Evolutionary conservation across 2,888 invertebrate genomes (phyloP).

Genomic region (Oeneis ivallda): DNA sequence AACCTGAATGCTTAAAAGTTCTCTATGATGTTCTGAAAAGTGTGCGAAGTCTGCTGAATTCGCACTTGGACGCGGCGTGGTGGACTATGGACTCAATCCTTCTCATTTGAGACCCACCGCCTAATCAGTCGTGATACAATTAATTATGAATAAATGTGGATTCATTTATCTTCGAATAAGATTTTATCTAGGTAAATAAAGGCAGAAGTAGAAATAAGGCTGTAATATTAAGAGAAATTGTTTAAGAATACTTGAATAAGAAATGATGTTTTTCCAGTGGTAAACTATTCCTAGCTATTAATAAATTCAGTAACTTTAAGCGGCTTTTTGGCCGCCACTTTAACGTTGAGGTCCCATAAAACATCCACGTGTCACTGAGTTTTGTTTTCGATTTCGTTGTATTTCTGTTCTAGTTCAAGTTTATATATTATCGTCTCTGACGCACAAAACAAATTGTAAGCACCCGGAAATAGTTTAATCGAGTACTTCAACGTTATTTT

Average conservation of each 20-base stretch:
- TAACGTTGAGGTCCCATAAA: conserved; percentile 5
- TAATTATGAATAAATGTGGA: neutral
- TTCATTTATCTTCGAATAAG: conserved; percentile 4
- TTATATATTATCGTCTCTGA: conserved; percentile 11
- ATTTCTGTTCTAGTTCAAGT: conserved; percentile 14
- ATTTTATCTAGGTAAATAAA: neutral
- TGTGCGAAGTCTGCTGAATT: too few relatives aligned
- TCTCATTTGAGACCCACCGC: too few relatives aligned
- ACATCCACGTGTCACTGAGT: conserved; percentile 20
- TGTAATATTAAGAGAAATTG: too few relatives aligned
- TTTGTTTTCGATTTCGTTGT: conserved; percentile 38
- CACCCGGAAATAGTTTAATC: neutral
- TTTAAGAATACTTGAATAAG: too few relatives aligned
- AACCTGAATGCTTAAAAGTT: too few relatives aligned
- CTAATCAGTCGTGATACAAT: too few relatives aligned
- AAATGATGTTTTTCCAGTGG: too few relatives aligned
- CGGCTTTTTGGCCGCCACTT: conserved; percentile 4
- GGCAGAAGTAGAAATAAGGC: neutral
- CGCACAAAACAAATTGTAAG: neutral
- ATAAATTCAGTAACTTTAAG: neutral
- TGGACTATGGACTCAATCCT: too few relatives aligned
- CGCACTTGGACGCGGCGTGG: too few relatives aligned
- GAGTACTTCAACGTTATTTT: neutral
- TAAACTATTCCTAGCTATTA: too few relatives aligned
- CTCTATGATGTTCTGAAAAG: too few relatives aligned